These are phyloP conservation scores for Meta bourneti DNA, from an alignment of 2,888 invertebrate genomes.

Conservation along the genomic window DNA sequence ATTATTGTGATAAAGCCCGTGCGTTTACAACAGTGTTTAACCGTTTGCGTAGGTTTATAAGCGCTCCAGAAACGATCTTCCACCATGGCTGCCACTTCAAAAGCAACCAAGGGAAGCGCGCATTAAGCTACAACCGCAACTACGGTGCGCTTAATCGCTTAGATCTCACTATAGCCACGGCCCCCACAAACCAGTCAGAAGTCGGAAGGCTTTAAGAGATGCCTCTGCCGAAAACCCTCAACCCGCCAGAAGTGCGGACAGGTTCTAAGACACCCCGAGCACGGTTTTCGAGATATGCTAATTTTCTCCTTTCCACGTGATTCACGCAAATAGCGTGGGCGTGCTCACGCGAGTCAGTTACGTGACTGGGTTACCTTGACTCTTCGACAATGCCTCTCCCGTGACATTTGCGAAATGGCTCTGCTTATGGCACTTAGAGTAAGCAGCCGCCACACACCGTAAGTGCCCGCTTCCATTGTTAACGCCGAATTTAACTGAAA, in stretches of 20 bases:
- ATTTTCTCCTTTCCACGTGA: slow-evolving; percentile 46
- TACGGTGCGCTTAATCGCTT: background rate
- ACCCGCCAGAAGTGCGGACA: slow-evolving; percentile 62
- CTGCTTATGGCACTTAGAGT: background rate
- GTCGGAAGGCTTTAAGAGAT: slow-evolving; percentile 33
- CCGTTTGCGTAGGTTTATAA: background rate
- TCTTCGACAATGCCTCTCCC: background rate
- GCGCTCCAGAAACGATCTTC: background rate
- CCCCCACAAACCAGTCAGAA: background rate
- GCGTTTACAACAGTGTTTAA: background rate
- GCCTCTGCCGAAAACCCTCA: slow-evolving; percentile 36
- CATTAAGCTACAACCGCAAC: background rate
- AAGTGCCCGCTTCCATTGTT: background rate
- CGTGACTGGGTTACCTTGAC: slow-evolving; percentile 65
- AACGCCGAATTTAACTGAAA: background rate
- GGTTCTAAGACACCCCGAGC: slow-evolving; percentile 58
- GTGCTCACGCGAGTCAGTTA: slow-evolving; percentile 64
- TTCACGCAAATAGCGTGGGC: slow-evolving; percentile 44
- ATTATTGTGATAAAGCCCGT: background rate
- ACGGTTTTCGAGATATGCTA: slow-evolving; percentile 63
- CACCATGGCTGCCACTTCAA: background rate
- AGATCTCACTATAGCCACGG: background rate
- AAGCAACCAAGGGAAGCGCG: background rate
- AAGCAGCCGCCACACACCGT: background rate
- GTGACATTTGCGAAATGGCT: slow-evolving; percentile 4